These are phyloP conservation scores for Porites divaricata DNA, from an alignment of 92 coral and sea anemone genomes.

Conservation along the genomic window DNA sequence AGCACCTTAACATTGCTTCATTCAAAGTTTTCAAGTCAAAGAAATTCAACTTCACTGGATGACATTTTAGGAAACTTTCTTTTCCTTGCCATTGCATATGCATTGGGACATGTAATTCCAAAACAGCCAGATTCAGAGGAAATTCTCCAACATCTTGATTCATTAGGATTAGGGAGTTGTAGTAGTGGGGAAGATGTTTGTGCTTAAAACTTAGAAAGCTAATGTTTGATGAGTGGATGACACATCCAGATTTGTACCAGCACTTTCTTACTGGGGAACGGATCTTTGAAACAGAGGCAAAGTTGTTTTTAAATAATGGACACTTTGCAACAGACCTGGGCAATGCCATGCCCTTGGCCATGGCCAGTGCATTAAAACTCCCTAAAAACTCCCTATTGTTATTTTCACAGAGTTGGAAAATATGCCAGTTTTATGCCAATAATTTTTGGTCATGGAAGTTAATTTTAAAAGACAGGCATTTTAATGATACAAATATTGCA, in stretches of 20 bases:
- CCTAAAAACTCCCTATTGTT: slow-evolving; percentile 42
- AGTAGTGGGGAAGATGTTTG: not conserved
- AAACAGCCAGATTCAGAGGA: slow-evolving; percentile 26
- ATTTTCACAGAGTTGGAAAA: slow-evolving; percentile 60
- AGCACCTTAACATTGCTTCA: slow-evolving; percentile 20
- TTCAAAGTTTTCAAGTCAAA: not conserved
- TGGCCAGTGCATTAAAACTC: slow-evolving; percentile 67
- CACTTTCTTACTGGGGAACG: slow-evolving; percentile 47
- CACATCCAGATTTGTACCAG: slow-evolving; percentile 55
- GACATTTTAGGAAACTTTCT: slow-evolving; percentile 55
- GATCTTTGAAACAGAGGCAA: slow-evolving; percentile 36
- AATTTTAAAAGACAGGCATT: slow-evolving; percentile 47
- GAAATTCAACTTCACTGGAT: no score
- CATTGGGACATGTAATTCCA: slow-evolving; percentile 12
- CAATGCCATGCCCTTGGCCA: slow-evolving; percentile 57
- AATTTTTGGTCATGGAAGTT: slow-evolving; percentile 47
- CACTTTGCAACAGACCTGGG: slow-evolving; percentile 66
- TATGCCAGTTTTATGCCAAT: slow-evolving; percentile 46
- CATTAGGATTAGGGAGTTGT: slow-evolving; percentile 17
- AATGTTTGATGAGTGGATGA: slow-evolving; percentile 63
- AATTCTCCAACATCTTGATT: slow-evolving; percentile 21
- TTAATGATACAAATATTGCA: slow-evolving; percentile 47
- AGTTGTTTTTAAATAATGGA: slow-evolving; percentile 58
- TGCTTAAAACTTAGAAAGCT: slow-evolving; percentile 41
- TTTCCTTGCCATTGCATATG: slow-evolving; percentile 44